phyloP scores from a whole-genome alignment of 2,797 vertebrate species.

The Urocyon cinereoargenteus region DNA sequence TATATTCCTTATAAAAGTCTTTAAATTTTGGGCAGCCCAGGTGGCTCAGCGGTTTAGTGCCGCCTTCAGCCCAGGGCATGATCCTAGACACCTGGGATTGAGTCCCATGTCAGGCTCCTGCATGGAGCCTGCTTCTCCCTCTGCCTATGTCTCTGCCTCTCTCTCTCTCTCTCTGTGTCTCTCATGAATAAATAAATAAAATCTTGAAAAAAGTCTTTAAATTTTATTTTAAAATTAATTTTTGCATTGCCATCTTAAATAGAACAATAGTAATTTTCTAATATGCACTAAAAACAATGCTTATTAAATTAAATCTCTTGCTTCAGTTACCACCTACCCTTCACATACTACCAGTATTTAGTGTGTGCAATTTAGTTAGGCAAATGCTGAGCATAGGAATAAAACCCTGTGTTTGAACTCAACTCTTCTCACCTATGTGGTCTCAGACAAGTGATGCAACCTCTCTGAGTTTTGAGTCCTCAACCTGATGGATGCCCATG shows the following conservation, averaged over 20 bases:
- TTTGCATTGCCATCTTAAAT: not conserved
- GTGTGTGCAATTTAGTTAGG: not conserved
- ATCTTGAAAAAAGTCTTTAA: not conserved
- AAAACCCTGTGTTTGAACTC: not conserved
- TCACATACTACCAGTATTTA: not conserved
- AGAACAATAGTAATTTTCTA: slow-evolving; percentile 28
- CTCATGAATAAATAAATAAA: too few species aligned
- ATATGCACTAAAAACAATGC: not conserved
- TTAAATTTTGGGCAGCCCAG: not conserved
- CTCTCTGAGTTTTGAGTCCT: not conserved
- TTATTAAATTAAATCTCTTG: slow-evolving; percentile 12
- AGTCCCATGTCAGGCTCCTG: too few species aligned
- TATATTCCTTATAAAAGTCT: not conserved
- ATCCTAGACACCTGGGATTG: too few species aligned
- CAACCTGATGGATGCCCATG: not conserved
- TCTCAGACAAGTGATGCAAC: not conserved
- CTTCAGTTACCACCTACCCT: not conserved
- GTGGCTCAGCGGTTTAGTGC: too few species aligned
- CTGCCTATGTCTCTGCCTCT: too few species aligned
- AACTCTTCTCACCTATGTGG: not conserved
- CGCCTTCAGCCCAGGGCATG: too few species aligned
- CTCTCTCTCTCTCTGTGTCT: too few species aligned
- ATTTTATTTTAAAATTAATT: slow-evolving; percentile 11
- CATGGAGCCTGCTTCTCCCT: too few species aligned
- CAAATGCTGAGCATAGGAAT: not conserved